A percentile compares a stretch with the other conserved stretches of the same genome.
Evolutionary conservation across 2,113 vertebrate genomes (phyloP).

Genomic region (Oreochromis spilurus): DNA sequence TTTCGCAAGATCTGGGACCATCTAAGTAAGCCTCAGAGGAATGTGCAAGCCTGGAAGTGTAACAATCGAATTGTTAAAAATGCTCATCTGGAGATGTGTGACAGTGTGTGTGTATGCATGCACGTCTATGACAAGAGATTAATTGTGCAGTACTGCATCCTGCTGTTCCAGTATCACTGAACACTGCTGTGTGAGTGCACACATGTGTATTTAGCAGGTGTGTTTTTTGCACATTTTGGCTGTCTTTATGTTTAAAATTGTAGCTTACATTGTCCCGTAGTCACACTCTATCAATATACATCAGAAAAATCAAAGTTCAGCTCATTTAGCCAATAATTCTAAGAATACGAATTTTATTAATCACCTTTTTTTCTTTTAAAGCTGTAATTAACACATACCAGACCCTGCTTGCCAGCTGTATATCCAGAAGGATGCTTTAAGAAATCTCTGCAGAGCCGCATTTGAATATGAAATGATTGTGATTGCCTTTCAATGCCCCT

Average conservation of each 20-base stretch:
- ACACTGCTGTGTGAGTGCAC: not conserved
- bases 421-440: not conserved
- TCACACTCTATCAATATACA: not conserved
- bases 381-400: not conserved
- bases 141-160: constrained; percentile 8
- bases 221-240: not conserved
- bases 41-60: not conserved
- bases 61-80: constrained; percentile 17
- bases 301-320: not conserved
- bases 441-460: not conserved
- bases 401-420: not conserved
- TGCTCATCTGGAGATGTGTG: not conserved
- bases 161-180: constrained; percentile 3
- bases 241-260: not conserved
- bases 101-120: not conserved
- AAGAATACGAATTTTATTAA: not conserved
- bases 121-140: constrained; percentile 1
- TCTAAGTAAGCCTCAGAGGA: constrained; percentile 11
- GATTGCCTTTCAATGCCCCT: constrained; percentile 22
- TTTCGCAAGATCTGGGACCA: constrained; percentile 2
- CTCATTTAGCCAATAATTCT: not conserved
- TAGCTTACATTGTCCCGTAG: not conserved
- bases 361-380: not conserved
- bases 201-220: not conserved
- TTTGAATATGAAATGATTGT: constrained; percentile 39